Base-by-base conservation (phyloP, 1,140 invertebrate species). In the Drosophila dunni region DNA sequence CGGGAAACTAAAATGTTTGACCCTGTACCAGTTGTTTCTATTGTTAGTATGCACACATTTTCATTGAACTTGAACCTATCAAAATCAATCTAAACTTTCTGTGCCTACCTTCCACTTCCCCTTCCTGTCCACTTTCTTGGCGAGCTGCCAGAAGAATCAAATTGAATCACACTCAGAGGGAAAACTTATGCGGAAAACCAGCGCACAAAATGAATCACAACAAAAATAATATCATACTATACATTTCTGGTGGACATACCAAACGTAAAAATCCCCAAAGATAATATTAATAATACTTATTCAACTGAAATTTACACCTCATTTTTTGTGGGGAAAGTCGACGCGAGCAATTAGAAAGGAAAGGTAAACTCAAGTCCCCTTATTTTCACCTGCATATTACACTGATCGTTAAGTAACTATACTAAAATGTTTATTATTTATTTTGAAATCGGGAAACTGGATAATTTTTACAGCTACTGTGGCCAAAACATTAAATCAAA, bases 31-130 rank as follows among this genome's bases (percentile, higher is more conserved):
- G 29, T 61, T 61, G 24, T 29, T 5, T 9, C 58, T 36, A 61
- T 61, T 46, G 48, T 20, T 48, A 36, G 36, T 51, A 2, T 6
- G 15, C 65, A 20, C 54, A 58, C 65, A 68, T 60, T 60, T 60
- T 29, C 66, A 70, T 70, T 75, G 72, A 75, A 75, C 72, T 75
- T 75, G 72, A 75, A 69, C 72, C 60, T 46, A 17, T 57, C 72
- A 63, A 56, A 33, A 62, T 42, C 50, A 57, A 69, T 34, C 36
- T 42, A 50, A 64, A 54, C 62, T 24, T 40, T 42, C 13, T 44
- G 24, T 11, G 9, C 15, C 40, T 13, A 13, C 45, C 17, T n/a
- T 7, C 36, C 38, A 50, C 13, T 45, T 56, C 17, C 15, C 8
- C 33, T 50, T 0, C 11, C 36, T 48, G 9, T 29, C 10, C 11